Base-by-base conservation (phyloP, 2,113 vertebrate genomes). In the Callithrix jacchus region DNA sequence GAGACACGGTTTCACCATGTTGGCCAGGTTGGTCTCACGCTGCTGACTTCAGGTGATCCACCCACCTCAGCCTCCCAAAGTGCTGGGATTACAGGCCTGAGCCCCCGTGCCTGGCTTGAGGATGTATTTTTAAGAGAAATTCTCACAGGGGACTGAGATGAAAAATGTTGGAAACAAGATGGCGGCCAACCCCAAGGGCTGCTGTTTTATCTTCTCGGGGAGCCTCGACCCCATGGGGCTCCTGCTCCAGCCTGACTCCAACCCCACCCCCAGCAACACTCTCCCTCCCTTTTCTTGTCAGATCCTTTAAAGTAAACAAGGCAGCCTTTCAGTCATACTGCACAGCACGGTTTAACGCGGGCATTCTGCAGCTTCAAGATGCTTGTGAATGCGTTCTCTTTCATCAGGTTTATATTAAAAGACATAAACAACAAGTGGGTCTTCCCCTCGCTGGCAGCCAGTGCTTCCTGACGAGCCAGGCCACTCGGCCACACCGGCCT, bases 261-360 rank as follows among this genome's bases (percentile, higher is more conserved):
- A 2, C n/a, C 14, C 20, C 18, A 3, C 8, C 79, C 68, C 30
- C 27, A 14, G 42, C 45, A 27, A 13, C 3, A 20, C 68, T 2
- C 45, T 25, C 77, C 42, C 13, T 2, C 12, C n/a, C 47, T 30
- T 66, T 74, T 83, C 84, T 17, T 10, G 37, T 12, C 9, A 47
- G 70, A 17, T 0, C 6, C 20, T n/a, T 76, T 23, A 20, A 12
- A 17, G 8, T 6, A 54, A 14, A 42, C 79, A n/a, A 2, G 1
- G 47, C 30, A 37, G 17, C 42, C 40, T n/a, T 52, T 17, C 81
- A 0, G 61, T 2, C 25, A 13, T 0, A 0, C 0, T 5, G 9
- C 18, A 1, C 0, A 2, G 3, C 0, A 2, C 1, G 20, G 32
- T 8, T 27, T 4, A 20, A 30, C 0, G 25, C 0, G 37, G 25